Conservation (phyloP, 2,797 vertebrate genomes). For the Prionace glauca region DNA sequence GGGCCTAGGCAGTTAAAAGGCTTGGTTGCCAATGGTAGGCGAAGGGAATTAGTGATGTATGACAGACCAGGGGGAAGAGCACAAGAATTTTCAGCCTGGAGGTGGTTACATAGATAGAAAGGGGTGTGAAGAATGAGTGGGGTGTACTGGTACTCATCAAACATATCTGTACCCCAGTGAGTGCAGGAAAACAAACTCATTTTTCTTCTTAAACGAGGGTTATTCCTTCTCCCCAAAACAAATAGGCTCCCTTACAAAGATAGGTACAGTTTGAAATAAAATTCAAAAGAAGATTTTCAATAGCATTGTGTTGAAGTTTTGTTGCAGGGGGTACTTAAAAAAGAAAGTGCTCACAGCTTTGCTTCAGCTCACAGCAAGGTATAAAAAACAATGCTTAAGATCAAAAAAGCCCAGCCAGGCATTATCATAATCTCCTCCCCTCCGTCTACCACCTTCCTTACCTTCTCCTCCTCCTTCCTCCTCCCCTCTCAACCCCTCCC, state of each 20-base stretch:
- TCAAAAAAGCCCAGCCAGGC: not conserved
- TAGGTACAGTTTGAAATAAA: not conserved
- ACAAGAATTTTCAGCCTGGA: not conserved
- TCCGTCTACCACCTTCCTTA: conserved; percentile 49
- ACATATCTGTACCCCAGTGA: not conserved
- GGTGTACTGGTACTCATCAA: not conserved
- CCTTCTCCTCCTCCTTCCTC: conserved; percentile 45
- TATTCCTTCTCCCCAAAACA: not conserved
- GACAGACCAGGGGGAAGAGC: not conserved
- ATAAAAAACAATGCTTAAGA: not conserved
- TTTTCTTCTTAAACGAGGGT: not conserved
- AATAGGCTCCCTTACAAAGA: not conserved
- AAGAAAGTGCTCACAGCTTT: too few relatives aligned
- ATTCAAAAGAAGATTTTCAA: not conserved
- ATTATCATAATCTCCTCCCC: not conserved
- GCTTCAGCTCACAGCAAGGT: not conserved
- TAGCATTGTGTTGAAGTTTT: not conserved
- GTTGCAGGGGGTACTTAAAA: not conserved
- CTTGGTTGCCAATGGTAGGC: not conserved
- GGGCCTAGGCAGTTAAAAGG: not conserved
- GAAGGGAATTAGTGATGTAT: too few relatives aligned
- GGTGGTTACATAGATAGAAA: not conserved
- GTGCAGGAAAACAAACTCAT: not conserved
- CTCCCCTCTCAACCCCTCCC: conserved; percentile 44
- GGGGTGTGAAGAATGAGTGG: not conserved